A percentile compares a stretch with the other conserved stretches of the same genome.
Conservation (phyloP, 2,888 invertebrate species). For the Heteromurus nitidus region DNA sequence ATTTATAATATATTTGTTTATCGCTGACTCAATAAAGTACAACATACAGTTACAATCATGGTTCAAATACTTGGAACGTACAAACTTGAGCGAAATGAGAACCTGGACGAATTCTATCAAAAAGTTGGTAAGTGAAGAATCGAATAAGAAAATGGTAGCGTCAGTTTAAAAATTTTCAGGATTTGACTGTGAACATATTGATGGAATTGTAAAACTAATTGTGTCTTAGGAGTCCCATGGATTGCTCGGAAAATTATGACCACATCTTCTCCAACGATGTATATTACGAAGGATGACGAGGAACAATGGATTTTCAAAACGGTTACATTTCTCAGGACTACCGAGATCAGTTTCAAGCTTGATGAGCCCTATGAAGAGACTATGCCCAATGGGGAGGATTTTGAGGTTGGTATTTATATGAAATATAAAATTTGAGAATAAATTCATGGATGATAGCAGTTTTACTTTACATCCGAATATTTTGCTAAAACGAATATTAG, state of each 20-base stretch:
- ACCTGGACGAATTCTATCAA: slow-evolving; percentile 81
- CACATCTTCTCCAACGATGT: slow-evolving; percentile 80
- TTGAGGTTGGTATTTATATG: slow-evolving; percentile 75
- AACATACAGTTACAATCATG: slow-evolving; percentile 76
- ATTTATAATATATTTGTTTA: no score
- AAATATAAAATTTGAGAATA: not conserved
- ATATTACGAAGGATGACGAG: slow-evolving; percentile 77
- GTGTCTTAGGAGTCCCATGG: slow-evolving; percentile 80
- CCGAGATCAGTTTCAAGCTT: slow-evolving; percentile 79
- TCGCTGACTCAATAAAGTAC: no score
- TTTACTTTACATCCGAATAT: not conserved
- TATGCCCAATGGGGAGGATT: slow-evolving; percentile 79
- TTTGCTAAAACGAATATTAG: slow-evolving; percentile 36
- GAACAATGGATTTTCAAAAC: slow-evolving; percentile 80
- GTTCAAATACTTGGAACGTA: slow-evolving; percentile 80
- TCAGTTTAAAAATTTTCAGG: not conserved
- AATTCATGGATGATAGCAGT: no score
- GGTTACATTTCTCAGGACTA: slow-evolving; percentile 79
- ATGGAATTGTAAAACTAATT: not conserved
- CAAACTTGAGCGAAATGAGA: slow-evolving; percentile 81
- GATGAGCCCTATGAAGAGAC: slow-evolving; percentile 81
- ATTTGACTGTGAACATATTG: not conserved
- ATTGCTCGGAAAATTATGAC: slow-evolving; percentile 82
- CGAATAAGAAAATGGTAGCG: not conserved
- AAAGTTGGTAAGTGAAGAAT: slow-evolving; percentile 78